A percentile compares a stretch with the other conserved stretches of the same genome.
phyloP scores from a whole-genome alignment of 1,140 invertebrate species.

The Danaus melanippus region DNA sequence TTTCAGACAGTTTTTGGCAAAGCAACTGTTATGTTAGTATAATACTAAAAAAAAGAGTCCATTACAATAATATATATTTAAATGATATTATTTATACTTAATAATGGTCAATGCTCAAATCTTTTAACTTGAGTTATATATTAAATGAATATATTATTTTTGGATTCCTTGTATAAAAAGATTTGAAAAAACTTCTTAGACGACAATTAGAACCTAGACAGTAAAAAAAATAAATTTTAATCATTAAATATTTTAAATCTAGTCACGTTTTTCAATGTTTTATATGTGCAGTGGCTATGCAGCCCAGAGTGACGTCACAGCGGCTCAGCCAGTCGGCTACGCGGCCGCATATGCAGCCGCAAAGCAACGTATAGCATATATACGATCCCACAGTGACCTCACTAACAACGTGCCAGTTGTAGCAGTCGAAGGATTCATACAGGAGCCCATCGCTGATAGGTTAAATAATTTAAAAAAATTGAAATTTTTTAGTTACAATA shows the following conservation, averaged over 20 bases:
- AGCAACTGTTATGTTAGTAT: constrained; percentile 80
- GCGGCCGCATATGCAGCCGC: constrained; percentile 80
- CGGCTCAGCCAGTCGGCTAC: constrained; percentile 84
- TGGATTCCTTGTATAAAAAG: no score
- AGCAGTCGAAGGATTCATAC: constrained; percentile 84
- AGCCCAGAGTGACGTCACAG: constrained; percentile 73
- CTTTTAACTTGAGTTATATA: no score
- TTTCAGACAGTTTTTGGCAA: constrained; percentile 87
- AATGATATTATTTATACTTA: no score
- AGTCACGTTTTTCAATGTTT: neutral
- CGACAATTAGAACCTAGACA: no score
- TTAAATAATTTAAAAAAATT: no score
- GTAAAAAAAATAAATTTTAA: no score
- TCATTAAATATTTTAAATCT: no score
- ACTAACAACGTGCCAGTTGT: constrained; percentile 78
- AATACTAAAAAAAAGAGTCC: no score
- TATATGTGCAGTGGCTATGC: constrained; percentile 72
- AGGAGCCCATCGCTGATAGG: constrained; percentile 83
- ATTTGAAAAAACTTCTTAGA: no score
- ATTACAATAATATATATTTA: no score
- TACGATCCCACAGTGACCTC: constrained; percentile 72
- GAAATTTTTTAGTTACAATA: constrained; percentile 8
- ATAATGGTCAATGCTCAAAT: no score
- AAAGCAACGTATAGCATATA: constrained; percentile 76
- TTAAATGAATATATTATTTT: no score